These are phyloP conservation scores for Sebastolobus alascanus DNA, from an alignment of 2,797 vertebrate genomes.

Conservation along the genomic window DNA sequence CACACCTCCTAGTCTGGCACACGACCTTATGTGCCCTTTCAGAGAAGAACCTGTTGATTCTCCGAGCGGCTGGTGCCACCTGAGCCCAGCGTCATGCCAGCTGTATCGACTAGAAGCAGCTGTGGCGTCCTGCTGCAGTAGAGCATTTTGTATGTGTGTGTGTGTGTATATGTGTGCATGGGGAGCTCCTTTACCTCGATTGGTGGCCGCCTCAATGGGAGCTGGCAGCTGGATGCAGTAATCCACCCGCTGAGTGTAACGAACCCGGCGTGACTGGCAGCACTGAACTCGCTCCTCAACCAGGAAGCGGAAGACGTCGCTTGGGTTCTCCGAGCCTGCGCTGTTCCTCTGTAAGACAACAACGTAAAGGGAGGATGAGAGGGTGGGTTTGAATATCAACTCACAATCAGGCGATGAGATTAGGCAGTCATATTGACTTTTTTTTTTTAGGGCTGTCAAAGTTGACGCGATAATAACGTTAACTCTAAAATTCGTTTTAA, in stretches of 20 bases:
- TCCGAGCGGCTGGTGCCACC: constrained; percentile 22
- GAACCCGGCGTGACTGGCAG: constrained; percentile 95
- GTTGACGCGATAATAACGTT: too few species aligned
- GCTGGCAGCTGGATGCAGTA: constrained; percentile 96
- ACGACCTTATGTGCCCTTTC: constrained; percentile 33
- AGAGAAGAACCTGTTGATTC: constrained; percentile 23
- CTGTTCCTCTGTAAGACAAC: constrained; percentile 90
- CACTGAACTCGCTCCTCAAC: constrained; percentile 97
- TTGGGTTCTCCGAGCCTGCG: constrained; percentile 93
- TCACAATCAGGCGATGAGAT: background rate
- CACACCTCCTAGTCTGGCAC: constrained; percentile 5
- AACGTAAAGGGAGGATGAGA: background rate
- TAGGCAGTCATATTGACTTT: background rate
- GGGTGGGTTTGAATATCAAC: background rate
- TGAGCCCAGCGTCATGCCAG: constrained; percentile 19
- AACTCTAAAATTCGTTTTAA: too few species aligned
- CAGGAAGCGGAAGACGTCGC: constrained; percentile 95
- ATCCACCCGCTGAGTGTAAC: constrained; percentile 94
- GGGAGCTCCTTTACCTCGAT: constrained; percentile 88
- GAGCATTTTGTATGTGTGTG: background rate
- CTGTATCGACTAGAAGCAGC: constrained; percentile 10
- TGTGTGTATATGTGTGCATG: background rate
- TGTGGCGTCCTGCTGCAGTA: background rate
- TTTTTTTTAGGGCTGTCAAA: rapidly evolving
- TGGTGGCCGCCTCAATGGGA: constrained; percentile 93